Base-by-base conservation (phyloP, 92 coral and sea anemone species). In the Ricordea florida region DNA sequence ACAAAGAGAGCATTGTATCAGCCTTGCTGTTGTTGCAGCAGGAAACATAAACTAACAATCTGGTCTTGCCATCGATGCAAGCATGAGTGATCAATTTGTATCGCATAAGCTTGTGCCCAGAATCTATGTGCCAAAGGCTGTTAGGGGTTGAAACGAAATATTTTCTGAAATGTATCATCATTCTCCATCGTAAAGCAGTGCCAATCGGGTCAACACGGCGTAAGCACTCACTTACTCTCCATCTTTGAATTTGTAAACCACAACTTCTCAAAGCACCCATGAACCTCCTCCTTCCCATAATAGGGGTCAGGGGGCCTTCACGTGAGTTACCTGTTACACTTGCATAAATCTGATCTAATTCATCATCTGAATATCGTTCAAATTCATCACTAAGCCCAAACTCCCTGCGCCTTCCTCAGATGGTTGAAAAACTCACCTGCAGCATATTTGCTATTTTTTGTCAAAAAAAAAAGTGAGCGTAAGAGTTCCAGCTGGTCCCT, bases 181-280 rank as follows among this genome's bases (percentile, higher is more conserved):
- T 59, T 61, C 89, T 45, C 82, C 93, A 82, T 6, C 93, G 81
- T 32, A 87, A 71, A 13, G 93, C 89, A 62, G 82, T 74, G 17
- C 81, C 88, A 44, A 87, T 78, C 48, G 85, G 85, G 69, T 81
- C 92, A 69, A 76, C 48, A 6, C 74, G 48, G 1, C 70, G 78
- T 14, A 87, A 44, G 45, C 92, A 87, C 9, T 76, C 80, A 44
- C 78, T 87, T 10, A 87, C 73, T 61, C 88, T 60, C 67, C 80
- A 58, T 57, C 92, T 81, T 48, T 81, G 87, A 28, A 81, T 18
- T 18, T 27, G 30, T 38, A 81, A 36, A 21, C 92, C 87, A 43
- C 90, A 37, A 20, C 74, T 69, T 35, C 90, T 74, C 40, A 74
- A 44, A 13, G 78, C 88, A 56, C 88, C 90, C 9, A 76, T 76